A percentile compares a stretch with the other conserved stretches of the same genome.
These are phyloP conservation scores for Carcinoscorpius rotundicauda DNA, from an alignment of 1,140 invertebrate genomes.

Conservation along the genomic window DNA sequence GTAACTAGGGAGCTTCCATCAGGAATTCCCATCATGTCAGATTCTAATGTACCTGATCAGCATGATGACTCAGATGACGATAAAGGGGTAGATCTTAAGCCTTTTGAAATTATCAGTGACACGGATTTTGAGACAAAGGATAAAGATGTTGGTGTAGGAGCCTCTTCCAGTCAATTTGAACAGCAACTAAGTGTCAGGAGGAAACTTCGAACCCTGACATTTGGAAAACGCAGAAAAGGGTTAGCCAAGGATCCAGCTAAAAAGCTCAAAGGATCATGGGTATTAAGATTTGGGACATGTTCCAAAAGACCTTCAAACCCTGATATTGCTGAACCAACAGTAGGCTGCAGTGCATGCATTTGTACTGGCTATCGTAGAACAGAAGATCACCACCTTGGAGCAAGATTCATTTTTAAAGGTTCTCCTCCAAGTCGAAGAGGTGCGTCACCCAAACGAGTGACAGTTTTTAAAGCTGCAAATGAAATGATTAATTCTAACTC, in stretches of 20 bases:
- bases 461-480: background rate
- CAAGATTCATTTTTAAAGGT: conserved; percentile 40
- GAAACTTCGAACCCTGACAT: conserved; percentile 11
- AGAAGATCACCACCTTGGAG: conserved; percentile 41
- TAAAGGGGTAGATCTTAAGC: too few species aligned
- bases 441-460: background rate
- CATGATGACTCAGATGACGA: too few species aligned
- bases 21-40: too few species aligned
- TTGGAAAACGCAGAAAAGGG: conserved; percentile 17
- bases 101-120: too few species aligned
- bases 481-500: background rate
- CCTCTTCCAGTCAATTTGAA: too few species aligned
- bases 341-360: conserved; percentile 37
- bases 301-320: conserved; percentile 13
- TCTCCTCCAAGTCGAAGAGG: conserved; percentile 1
- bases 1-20: too few species aligned
- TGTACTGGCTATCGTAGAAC: conserved; percentile 48
- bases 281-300: conserved; percentile 10
- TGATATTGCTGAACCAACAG: conserved; percentile 18
- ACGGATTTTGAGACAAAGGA: too few species aligned
- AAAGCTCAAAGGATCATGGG: conserved; percentile 1
- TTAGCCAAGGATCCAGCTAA: conserved; percentile 15
- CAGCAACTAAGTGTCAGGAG: background rate
- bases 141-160: too few species aligned
- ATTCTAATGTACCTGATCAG: too few species aligned